Conservation (phyloP, 1,140 invertebrate genomes). For the Chrysoperla carnea region DNA sequence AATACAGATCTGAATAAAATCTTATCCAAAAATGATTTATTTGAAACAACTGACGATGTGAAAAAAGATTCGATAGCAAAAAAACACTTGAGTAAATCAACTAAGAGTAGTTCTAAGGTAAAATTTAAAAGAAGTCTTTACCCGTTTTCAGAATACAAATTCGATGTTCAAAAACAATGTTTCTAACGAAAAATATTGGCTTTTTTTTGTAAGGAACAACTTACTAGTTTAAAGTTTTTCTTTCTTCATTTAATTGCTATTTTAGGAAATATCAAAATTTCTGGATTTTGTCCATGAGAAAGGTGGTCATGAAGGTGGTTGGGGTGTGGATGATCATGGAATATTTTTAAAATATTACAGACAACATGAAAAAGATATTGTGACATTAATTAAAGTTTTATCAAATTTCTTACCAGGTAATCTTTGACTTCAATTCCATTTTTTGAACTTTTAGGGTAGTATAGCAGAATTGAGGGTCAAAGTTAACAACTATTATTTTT, state of each 20-base stretch:
- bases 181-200: too few species aligned
- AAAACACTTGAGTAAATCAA: conserved; percentile 15
- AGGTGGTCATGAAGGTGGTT: conserved; percentile 26
- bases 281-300: conserved; percentile 25
- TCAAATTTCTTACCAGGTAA: conserved; percentile 7
- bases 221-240: too few species aligned
- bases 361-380: conserved; percentile 19
- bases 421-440: not conserved
- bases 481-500: too few species aligned
- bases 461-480: too few species aligned
- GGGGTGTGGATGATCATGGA: conserved; percentile 28
- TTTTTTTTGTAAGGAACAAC: too few species aligned
- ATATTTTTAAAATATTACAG: conserved; percentile 25
- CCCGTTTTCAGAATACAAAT: too few species aligned
- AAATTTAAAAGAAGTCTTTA: too few species aligned
- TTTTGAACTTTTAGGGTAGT: conserved; percentile 5
- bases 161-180: too few species aligned
- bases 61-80: conserved; percentile 7
- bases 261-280: conserved; percentile 27
- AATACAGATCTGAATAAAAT: conserved; percentile 14
- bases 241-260: too few species aligned
- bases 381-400: conserved; percentile 11
- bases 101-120: conserved; percentile 15
- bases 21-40: conserved; percentile 10
- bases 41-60: conserved; percentile 5